Evolutionary conservation across 2,888 invertebrate species (phyloP).

Genomic region (Dryococelus australis): DNA sequence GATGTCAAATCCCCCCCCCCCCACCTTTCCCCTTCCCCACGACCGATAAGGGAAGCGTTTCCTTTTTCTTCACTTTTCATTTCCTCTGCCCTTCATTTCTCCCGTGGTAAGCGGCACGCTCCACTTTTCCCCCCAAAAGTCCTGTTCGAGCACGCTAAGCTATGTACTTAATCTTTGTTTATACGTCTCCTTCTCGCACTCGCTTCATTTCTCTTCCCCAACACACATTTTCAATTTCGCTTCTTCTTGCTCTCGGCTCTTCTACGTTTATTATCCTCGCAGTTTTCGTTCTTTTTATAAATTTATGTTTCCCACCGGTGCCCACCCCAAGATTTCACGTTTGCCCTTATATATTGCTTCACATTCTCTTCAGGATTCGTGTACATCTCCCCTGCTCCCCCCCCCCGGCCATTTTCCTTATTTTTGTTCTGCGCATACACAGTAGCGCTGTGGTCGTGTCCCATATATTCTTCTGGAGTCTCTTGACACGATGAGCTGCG

Average conservation of each 20-base stretch:
- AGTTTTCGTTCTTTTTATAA: neutral
- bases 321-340: neutral
- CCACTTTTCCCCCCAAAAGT: neutral
- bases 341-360: neutral
- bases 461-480: too few relatives aligned
- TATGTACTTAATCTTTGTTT: neutral
- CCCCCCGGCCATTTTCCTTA: too few relatives aligned
- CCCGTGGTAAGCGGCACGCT: neutral
- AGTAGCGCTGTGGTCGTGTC: too few relatives aligned
- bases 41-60: neutral
- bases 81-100: neutral
- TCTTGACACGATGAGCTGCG: too few relatives aligned
- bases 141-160: neutral
- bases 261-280: neutral
- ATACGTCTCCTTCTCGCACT: neutral
- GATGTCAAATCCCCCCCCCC: neutral
- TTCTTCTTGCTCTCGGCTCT: neutral
- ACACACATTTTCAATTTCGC: slow-evolving; percentile 3
- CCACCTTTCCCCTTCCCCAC: too few relatives aligned
- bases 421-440: too few relatives aligned
- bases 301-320: neutral
- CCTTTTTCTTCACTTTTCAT: neutral
- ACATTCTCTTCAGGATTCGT: too few relatives aligned
- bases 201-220: neutral
- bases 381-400: too few relatives aligned